These are phyloP conservation scores for Callimorpha dominula DNA, from an alignment of 2,888 invertebrate species.

Conservation along the genomic window DNA sequence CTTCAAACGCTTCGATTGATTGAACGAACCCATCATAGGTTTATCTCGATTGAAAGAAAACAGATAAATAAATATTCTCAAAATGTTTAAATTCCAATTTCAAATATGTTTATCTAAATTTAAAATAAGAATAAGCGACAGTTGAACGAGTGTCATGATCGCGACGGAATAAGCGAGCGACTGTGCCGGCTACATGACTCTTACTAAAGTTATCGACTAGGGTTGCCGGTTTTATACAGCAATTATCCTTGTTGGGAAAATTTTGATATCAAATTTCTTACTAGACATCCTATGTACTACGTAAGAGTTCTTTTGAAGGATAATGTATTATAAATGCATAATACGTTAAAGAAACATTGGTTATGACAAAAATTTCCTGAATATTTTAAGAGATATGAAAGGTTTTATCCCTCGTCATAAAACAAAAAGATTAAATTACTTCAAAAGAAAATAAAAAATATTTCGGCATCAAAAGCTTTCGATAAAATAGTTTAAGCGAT, in stretches of 20 bases:
- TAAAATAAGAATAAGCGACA: conserved; percentile 26
- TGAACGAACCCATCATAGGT: conserved; percentile 61
- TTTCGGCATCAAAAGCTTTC: neutral
- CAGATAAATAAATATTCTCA: conserved; percentile 14
- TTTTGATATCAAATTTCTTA: conserved; percentile 14
- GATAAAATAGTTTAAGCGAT: neutral
- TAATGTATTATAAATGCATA: conserved; percentile 4
- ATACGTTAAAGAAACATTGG: neutral
- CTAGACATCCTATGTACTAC: conserved; percentile 11
- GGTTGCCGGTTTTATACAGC: conserved; percentile 33
- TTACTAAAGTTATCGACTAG: conserved; percentile 49
- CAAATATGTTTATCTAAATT: conserved; percentile 14
- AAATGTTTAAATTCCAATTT: neutral
- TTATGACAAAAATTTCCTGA: conserved; percentile 6
- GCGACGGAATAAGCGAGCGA: conserved; percentile 49
- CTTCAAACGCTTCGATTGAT: conserved; percentile 59
- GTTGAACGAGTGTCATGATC: conserved; percentile 25
- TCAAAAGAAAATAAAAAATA: neutral
- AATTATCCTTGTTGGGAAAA: conserved; percentile 22
- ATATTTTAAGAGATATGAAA: conserved; percentile 5
- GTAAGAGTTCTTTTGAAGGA: conserved; percentile 4
- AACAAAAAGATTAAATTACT: neutral
- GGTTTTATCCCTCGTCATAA: neutral
- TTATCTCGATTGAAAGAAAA: conserved; percentile 15
- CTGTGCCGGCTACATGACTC: conserved; percentile 53